Evolutionary conservation across 2,797 vertebrate species (phyloP), one percentile per base, ranked within the genome.

Genomic region (Sebastes wilsoni): DNA sequence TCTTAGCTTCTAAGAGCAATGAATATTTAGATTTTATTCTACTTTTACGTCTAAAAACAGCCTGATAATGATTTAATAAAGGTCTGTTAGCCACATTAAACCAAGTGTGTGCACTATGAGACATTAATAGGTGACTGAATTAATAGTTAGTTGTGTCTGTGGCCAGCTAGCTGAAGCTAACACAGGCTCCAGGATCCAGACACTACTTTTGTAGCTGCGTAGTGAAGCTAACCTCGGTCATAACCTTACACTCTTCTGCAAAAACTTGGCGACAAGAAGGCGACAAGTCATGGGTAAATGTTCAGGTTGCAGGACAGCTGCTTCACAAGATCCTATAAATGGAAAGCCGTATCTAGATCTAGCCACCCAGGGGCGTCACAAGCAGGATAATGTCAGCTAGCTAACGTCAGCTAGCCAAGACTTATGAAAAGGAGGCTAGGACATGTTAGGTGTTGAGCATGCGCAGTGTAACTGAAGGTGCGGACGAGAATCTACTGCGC

Each of bases 291-390:
- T 52, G 32, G 58, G 79, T 75, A 87, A 77, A 83, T 25, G 83
- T 84, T 27, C 67, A 4, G 25, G 66, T 66, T 86, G 74, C 80
- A 81, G 28, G 58, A 62, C 90, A 91, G 92, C 87, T 89, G 87
- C 78, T 46, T 65, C 13, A 16, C 49, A 38, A 27, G 64, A 70
- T 49, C 62, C 87, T 91, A 90, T 87, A 94, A 93, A 92, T 91
- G 89, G 89, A 92, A 92, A 92, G 28, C 81, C 3, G 85, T 80
- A 83, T 83, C 79, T 66, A 71, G 28, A 83, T 83, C 79, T 66
- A 71, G 25, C 72, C 81, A 38, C 27, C 25, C 11, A 52, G 27
- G 76, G 82, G 66, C 55, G 72, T 73, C 83, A 32, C 72, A 61
- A 61, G 81, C 87, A 83, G 77, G 64, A 60, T 86, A 87, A 78